These are phyloP conservation scores for Melanostoma scalare DNA, from an alignment of 2,888 invertebrate species.

Conservation along the genomic window DNA sequence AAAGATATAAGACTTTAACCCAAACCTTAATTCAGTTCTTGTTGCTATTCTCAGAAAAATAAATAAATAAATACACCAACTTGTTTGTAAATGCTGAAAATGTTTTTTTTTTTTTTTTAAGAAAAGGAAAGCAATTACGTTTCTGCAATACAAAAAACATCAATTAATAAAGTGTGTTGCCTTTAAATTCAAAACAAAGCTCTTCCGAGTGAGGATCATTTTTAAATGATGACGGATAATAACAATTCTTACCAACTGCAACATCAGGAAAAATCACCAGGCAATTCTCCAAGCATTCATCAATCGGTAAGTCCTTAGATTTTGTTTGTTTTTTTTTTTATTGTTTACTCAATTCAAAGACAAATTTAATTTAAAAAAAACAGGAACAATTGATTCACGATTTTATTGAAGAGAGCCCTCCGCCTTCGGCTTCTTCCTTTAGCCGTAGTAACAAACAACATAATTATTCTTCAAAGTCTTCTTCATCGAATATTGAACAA, in stretches of 20 bases:
- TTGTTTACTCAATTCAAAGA: neutral
- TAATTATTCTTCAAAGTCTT: conserved; percentile 38
- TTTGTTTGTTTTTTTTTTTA: neutral
- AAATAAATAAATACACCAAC: too few relatives aligned
- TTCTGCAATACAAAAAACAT: neutral
- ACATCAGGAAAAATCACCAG: conserved; percentile 61
- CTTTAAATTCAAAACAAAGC: neutral
- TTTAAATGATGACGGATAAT: conserved; percentile 69
- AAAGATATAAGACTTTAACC: neutral
- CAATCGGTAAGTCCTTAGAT: conserved; percentile 52
- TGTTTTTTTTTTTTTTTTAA: too few relatives aligned
- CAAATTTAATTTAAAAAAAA: conserved; percentile 15
- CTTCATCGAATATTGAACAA: conserved; percentile 37
- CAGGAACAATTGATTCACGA: conserved; percentile 61
- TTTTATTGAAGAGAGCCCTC: conserved; percentile 57
- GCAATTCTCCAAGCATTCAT: conserved; percentile 42
- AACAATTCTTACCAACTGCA: conserved; percentile 62
- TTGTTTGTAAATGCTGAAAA: too few relatives aligned
- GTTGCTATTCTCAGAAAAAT: too few relatives aligned
- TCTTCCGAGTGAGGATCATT: neutral
- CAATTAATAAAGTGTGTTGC: neutral
- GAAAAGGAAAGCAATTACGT: too few relatives aligned
- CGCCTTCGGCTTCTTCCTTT: conserved; percentile 37
- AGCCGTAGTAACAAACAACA: conserved; percentile 44
- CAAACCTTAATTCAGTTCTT: neutral